These are phyloP conservation scores for Eremobia ochroleuca DNA, from an alignment of 2,888 invertebrate species.

Conservation along the genomic window DNA sequence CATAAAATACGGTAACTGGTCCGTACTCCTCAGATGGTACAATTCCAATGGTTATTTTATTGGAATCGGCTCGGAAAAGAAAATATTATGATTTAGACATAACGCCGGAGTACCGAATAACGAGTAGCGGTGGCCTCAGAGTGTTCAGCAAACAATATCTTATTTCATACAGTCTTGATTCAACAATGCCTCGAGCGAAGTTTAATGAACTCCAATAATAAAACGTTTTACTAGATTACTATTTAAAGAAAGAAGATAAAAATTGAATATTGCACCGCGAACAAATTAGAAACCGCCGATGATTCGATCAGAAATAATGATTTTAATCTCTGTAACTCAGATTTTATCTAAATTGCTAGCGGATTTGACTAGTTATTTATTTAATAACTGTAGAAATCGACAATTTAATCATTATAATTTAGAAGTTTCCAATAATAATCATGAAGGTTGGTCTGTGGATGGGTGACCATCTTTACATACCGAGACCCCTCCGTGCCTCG, in stretches of 20 bases:
- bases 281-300: conserved; percentile 47
- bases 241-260: conserved; percentile 29
- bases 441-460: too few species aligned
- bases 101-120: conserved; percentile 36
- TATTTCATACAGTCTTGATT: conserved; percentile 71
- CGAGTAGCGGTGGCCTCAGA: conserved; percentile 45
- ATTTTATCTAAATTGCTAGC: conserved; percentile 52
- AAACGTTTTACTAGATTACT: conserved; percentile 39
- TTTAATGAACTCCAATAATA: conserved; percentile 59
- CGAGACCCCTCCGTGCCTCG: too few species aligned
- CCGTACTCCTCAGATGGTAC: conserved; percentile 38
- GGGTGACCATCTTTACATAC: too few species aligned
- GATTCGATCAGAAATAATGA: conserved; percentile 39
- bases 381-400: conserved; percentile 48
- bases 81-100: conserved; percentile 67
- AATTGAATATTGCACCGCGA: conserved; percentile 48
- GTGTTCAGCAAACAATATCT: conserved; percentile 80
- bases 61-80: conserved; percentile 51
- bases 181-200: conserved; percentile 54
- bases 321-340: conserved; percentile 52
- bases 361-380: conserved; percentile 41
- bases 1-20: conserved; percentile 45
- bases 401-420: conserved; percentile 43
- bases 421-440: conserved; percentile 43
- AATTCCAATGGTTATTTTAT: conserved; percentile 54